Conservation (phyloP, 2,888 invertebrate genomes). For the Crematogaster levior region DNA sequence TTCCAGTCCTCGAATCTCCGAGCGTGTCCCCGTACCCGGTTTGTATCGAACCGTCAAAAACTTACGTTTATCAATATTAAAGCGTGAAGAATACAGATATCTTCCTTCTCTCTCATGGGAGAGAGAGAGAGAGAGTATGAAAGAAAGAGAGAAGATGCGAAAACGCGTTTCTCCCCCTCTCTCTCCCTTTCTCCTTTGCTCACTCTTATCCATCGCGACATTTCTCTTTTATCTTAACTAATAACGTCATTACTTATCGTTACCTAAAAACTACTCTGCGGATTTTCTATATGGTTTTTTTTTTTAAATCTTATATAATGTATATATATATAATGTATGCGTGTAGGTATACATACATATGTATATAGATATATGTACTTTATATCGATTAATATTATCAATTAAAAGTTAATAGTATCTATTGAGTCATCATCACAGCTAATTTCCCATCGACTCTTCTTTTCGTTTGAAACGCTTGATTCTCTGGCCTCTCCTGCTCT, state of each 20-base stretch:
- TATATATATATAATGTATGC: conserved; percentile 55
- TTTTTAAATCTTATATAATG: conserved; percentile 73
- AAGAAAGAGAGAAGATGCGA: conserved; percentile 3
- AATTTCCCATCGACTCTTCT: conserved; percentile 74
- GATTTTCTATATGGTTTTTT: conserved; percentile 45
- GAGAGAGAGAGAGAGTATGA: not conserved
- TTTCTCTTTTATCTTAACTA: conserved; percentile 12
- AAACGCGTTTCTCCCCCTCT: not conserved
- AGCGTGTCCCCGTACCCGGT: not conserved
- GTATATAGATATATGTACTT: conserved; percentile 33
- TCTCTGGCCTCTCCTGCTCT: not conserved
- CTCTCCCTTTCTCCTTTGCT: not conserved
- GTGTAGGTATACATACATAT: conserved; percentile 56
- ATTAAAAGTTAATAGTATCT: conserved; percentile 83
- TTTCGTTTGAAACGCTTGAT: conserved; percentile 67
- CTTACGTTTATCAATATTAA: conserved; percentile 28
- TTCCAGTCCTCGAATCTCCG: not conserved
- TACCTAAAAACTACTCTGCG: conserved; percentile 66
- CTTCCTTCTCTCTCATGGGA: not conserved
- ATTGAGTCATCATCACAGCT: conserved; percentile 84
- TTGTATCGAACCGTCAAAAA: conserved; percentile 17
- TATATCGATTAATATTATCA: conserved; percentile 64
- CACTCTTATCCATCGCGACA: not conserved
- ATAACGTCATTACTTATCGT: conserved; percentile 72
- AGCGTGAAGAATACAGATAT: conserved; percentile 34